These are phyloP conservation scores for Ataeniobius toweri DNA, from an alignment of 2,797 vertebrate species.

Conservation along the genomic window DNA sequence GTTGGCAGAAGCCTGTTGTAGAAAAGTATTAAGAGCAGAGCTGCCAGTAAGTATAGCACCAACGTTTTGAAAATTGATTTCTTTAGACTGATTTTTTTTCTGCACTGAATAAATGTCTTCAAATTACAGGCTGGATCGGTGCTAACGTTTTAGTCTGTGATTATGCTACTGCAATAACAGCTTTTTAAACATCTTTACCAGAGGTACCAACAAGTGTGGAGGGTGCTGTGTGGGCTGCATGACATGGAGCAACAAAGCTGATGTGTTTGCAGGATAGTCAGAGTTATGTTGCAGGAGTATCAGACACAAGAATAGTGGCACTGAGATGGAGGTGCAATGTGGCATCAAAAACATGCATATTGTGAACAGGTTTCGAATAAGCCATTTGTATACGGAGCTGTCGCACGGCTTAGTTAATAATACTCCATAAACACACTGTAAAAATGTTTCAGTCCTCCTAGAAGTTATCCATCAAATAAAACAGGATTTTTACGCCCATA, in stretches of 20 bases:
- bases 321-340: constrained; percentile 62
- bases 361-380: constrained; percentile 50
- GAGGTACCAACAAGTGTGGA: not conserved
- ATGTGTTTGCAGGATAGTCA: constrained; percentile 50
- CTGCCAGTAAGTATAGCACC: not conserved
- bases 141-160: not conserved
- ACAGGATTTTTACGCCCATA: not conserved
- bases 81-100: not conserved
- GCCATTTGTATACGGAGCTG: constrained; percentile 60
- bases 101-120: not conserved
- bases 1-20: not conserved
- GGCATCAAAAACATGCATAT: constrained; percentile 64
- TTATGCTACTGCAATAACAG: not conserved
- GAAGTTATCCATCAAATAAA: constrained; percentile 1
- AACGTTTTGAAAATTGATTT: not conserved
- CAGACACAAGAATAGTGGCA: constrained; percentile 58
- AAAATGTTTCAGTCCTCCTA: constrained; percentile 40
- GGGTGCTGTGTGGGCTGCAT: constrained; percentile 53
- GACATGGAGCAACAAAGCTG: constrained; percentile 61
- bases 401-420: constrained; percentile 27
- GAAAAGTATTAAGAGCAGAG: not conserved
- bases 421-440: constrained; percentile 46
- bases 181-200: constrained; percentile 5
- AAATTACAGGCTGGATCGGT: not conserved
- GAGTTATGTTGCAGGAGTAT: constrained; percentile 46